Percentiles rank a stretch among this genome's conserved stretches.
Evolutionary conservation across 2,113 vertebrate species (phyloP).

Genomic region (Lates calcarifer): DNA sequence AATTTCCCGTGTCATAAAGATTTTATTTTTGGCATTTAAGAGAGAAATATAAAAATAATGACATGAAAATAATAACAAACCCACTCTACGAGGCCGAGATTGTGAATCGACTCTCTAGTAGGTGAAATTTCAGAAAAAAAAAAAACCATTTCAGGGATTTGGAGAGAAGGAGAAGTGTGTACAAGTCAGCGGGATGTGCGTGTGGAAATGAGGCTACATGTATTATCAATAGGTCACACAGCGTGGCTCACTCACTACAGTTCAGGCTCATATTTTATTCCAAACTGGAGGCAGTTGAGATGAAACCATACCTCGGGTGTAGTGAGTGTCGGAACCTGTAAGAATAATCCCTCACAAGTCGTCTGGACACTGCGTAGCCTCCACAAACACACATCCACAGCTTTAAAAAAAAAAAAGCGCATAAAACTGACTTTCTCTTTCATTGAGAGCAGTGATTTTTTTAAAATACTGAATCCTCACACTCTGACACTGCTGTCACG

Average conservation of each 20-base stretch:
- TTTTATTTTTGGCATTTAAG: neutral
- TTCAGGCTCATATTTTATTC: neutral
- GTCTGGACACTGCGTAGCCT: slow-evolving; percentile 47
- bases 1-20: neutral
- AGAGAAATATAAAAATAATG: neutral
- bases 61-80: neutral
- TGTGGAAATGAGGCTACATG: slow-evolving; percentile 11
- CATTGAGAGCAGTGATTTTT: neutral
- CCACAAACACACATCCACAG: slow-evolving; percentile 39
- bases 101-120: neutral
- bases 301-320: neutral
- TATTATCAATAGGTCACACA: slow-evolving; percentile 15
- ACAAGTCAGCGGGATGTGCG: slow-evolving; percentile 16
- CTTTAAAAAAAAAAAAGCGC: neutral
- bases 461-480: slow-evolving; percentile 19
- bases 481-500: slow-evolving; percentile 27
- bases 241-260: neutral
- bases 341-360: slow-evolving; percentile 38
- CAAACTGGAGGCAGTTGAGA: neutral
- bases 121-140: neutral
- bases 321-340: slow-evolving; percentile 30
- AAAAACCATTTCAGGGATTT: neutral
- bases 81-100: neutral
- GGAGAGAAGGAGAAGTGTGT: slow-evolving; percentile 36
- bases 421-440: slow-evolving; percentile 49